Conservation (phyloP, 2,888 invertebrate genomes). For the Drosophila setosimentum region DNA sequence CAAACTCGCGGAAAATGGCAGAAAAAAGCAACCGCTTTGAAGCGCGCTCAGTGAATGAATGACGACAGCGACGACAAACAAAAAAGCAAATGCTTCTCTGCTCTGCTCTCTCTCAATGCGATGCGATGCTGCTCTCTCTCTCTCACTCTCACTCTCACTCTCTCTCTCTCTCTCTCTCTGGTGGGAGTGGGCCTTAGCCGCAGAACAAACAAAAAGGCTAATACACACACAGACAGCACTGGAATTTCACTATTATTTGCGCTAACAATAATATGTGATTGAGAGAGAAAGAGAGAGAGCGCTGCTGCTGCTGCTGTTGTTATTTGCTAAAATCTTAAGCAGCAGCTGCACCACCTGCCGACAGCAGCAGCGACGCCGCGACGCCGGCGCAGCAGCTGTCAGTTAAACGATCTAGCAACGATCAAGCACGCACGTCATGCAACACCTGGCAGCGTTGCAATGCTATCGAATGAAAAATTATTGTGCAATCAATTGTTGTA, state of each 20-base stretch:
- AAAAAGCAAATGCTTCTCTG: slow-evolving; percentile 17
- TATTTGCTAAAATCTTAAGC: slow-evolving; percentile 56
- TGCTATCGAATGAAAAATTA: slow-evolving; percentile 43
- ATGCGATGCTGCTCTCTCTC: slow-evolving; percentile 43
- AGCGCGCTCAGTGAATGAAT: slow-evolving; percentile 68
- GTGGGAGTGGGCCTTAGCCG: slow-evolving; percentile 41
- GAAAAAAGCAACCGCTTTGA: slow-evolving; percentile 39
- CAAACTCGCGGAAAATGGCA: slow-evolving; percentile 29
- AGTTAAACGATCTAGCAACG: slow-evolving; percentile 36
- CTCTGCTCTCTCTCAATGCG: slow-evolving; percentile 1
- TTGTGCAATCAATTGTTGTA: slow-evolving; percentile 78
- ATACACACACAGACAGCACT: slow-evolving; percentile 34
- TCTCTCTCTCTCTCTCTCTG: slow-evolving; percentile 30
- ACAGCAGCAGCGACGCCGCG: slow-evolving; percentile 41
- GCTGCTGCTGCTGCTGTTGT: slow-evolving; percentile 23
- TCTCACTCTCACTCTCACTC: slow-evolving; percentile 18
- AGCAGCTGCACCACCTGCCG: slow-evolving; percentile 71
- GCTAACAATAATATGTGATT: slow-evolving; percentile 18
- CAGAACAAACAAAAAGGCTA: slow-evolving; percentile 32
- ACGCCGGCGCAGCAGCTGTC: slow-evolving; percentile 76
- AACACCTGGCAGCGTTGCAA: slow-evolving; percentile 17
- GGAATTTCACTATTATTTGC: slow-evolving; percentile 73
- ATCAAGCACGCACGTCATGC: slow-evolving; percentile 46
- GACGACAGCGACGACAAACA: slow-evolving; percentile 39
- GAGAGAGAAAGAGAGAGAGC: slow-evolving; percentile 2